Conservation (phyloP, 2,797 vertebrate genomes). For the Arnoldichthys spilopterus region DNA sequence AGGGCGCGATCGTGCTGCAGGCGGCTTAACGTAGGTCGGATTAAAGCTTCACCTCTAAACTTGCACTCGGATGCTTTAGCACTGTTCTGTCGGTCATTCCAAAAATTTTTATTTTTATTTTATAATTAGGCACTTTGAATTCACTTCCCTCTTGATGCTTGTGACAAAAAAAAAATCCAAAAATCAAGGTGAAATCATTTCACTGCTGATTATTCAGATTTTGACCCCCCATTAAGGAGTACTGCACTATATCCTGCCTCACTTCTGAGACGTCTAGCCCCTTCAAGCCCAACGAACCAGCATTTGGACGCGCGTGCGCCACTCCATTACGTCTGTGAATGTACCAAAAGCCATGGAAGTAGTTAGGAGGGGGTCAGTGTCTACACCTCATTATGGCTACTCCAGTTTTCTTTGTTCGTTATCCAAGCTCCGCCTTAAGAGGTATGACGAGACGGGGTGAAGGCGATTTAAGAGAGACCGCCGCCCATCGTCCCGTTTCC, state of each 20-base stretch:
- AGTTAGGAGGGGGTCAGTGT: background rate
- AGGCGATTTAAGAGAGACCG: conserved; percentile 16
- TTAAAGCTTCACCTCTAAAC: background rate
- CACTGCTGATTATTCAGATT: background rate
- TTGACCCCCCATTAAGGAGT: background rate
- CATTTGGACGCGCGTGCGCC: background rate
- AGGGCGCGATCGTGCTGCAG: background rate
- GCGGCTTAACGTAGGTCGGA: background rate
- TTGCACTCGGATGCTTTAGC: conserved; percentile 34
- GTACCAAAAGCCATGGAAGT: background rate
- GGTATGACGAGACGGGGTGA: background rate
- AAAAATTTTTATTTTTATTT: background rate
- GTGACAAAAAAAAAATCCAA: background rate
- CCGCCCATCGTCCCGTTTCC: conserved; percentile 24
- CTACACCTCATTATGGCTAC: background rate
- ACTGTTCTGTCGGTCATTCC: conserved; percentile 32
- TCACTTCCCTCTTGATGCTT: background rate
- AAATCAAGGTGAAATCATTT: background rate
- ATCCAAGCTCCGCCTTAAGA: background rate
- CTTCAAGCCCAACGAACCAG: background rate
- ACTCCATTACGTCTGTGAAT: conserved; percentile 14
- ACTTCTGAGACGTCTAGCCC: background rate
- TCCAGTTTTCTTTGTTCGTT: background rate
- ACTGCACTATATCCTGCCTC: background rate
- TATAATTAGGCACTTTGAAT: conserved; percentile 18